Evolutionary conservation across 2,888 invertebrate genomes (phyloP).

Genomic region (Chymomyza procnemis): DNA sequence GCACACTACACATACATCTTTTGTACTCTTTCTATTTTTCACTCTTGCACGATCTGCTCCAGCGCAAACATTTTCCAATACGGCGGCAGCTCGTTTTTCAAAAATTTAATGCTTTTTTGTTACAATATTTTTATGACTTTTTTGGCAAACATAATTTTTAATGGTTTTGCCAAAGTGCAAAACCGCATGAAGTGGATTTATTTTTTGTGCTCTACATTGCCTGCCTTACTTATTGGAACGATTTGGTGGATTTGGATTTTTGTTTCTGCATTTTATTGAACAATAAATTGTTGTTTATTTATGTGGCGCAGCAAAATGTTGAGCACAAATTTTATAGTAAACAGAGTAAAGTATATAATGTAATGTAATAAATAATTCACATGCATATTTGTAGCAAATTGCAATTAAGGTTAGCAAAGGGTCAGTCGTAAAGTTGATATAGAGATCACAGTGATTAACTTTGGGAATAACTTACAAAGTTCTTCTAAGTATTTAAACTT

Average conservation of each 20-base stretch:
- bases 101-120: constrained; percentile 3
- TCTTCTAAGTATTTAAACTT: no score
- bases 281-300: constrained; percentile 58
- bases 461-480: not conserved
- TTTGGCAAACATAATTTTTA: constrained; percentile 60
- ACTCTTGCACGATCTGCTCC: not conserved
- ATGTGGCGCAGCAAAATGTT: constrained; percentile 53
- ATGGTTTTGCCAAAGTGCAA: constrained; percentile 60
- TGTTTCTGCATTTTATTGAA: constrained; percentile 20
- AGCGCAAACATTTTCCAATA: constrained; percentile 26
- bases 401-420: not conserved
- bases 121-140: constrained; percentile 12
- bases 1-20: not conserved
- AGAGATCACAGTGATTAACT: not conserved
- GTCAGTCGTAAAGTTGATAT: not conserved
- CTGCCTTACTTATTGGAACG: constrained; percentile 13
- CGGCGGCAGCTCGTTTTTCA: constrained; percentile 27
- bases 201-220: constrained; percentile 13
- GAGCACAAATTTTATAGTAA: not conserved
- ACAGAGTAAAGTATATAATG: not conserved
- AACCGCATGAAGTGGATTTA: constrained; percentile 59
- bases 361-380: not conserved
- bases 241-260: constrained; percentile 1
- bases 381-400: not conserved
- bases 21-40: not conserved